Percentiles rank a stretch among this genome's conserved stretches.
phyloP scores from a whole-genome alignment of 2,797 vertebrate genomes.

The Intellagama lesueurii region DNA sequence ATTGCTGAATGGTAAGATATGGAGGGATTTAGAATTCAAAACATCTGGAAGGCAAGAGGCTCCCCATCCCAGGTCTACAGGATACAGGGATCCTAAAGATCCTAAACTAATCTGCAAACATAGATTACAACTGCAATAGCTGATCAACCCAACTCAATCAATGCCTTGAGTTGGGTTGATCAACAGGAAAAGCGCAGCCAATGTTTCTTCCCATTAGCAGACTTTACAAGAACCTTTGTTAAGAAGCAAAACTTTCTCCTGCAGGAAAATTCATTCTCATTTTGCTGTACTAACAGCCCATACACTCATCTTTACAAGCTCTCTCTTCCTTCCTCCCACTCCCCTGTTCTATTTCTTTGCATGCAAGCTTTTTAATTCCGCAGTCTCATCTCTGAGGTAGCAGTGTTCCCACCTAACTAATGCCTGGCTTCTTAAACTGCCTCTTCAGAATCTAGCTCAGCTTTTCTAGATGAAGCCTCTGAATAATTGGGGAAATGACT shows the following conservation, averaged over 20 bases:
- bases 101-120: background rate
- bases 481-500: conserved; percentile 5
- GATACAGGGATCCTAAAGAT: background rate
- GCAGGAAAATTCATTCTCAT: background rate
- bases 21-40: background rate
- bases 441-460: background rate
- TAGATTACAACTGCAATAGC: background rate
- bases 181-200: background rate
- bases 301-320: background rate
- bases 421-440: background rate
- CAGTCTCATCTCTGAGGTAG: background rate
- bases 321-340: too few relatives aligned
- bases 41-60: too few relatives aligned
- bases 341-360: background rate
- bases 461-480: background rate
- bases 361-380: background rate
- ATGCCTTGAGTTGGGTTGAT: background rate
- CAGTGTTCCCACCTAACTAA: background rate
- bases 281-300: too few relatives aligned
- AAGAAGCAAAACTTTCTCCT: background rate
- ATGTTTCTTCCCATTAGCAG: background rate
- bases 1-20: background rate
- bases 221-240: background rate
- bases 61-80: too few relatives aligned
- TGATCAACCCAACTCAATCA: background rate